phyloP scores from a whole-genome alignment of 2,113 vertebrate species.

The Nothocercus nigrocapillus region DNA sequence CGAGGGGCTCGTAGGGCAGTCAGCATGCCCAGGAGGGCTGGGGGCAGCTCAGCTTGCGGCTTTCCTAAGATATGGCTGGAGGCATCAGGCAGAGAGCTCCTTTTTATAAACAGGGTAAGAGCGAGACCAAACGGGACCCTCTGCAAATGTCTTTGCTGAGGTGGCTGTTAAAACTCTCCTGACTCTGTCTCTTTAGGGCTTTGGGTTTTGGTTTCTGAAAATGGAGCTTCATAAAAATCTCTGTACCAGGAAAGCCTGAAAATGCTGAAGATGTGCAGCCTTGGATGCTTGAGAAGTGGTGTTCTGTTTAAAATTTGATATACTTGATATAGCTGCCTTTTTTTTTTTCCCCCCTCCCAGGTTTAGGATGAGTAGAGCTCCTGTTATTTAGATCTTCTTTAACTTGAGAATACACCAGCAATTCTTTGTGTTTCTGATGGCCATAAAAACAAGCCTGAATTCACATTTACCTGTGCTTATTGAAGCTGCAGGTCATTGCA shows the following conservation, averaged over 20 bases:
- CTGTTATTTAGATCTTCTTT: neutral
- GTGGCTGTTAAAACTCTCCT: no score
- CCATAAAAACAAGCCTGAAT: neutral
- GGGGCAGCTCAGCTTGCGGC: no score
- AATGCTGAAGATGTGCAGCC: neutral
- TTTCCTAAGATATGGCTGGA: no score
- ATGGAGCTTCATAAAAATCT: neutral
- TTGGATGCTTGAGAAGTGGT: neutral
- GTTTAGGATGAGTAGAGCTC: neutral
- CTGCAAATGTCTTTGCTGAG: neutral
- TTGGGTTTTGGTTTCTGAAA: no score
- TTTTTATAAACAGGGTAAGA: neutral
- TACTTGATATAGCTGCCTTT: accelerated
- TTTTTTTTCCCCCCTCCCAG: neutral
- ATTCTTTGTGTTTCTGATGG: neutral
- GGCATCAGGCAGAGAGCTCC: neutral
- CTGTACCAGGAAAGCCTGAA: neutral
- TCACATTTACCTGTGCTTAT: neutral
- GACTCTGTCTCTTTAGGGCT: neutral
- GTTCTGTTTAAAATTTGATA: neutral
- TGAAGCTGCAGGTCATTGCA: neutral
- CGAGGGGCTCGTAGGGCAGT: neutral
- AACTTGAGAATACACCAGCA: neutral
- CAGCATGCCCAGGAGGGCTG: neutral
- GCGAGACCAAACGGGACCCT: neutral